These are phyloP conservation scores for Notechis scutatus DNA, from an alignment of 2,113 vertebrate genomes.

Conservation along the genomic window DNA sequence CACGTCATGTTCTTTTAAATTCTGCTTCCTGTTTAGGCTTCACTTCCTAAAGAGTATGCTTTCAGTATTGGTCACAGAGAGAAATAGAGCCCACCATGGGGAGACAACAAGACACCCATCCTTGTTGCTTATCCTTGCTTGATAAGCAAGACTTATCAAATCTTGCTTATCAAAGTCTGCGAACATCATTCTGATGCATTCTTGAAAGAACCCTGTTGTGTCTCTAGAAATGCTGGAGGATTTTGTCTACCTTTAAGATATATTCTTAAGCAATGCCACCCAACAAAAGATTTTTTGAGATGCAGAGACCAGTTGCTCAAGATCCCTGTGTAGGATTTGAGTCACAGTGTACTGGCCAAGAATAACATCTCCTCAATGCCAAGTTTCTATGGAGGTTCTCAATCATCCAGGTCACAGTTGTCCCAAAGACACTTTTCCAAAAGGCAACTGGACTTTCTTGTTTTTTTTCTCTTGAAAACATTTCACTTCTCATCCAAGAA, in stretches of 20 bases:
- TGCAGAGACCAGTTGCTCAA: neutral
- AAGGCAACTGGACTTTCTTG: neutral
- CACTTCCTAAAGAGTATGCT: neutral
- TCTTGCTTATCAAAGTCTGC: neutral
- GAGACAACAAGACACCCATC: neutral
- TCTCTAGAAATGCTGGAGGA: neutral
- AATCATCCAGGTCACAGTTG: neutral
- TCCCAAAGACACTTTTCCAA: neutral
- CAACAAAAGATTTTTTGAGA: neutral
- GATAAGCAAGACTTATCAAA: no score
- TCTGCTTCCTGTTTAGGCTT: slow-evolving; percentile 13
- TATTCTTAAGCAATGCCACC: neutral
- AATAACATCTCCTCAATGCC: neutral
- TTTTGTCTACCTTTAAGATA: neutral
- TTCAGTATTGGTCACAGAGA: neutral
- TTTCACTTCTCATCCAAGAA: no score
- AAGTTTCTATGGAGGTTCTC: neutral
- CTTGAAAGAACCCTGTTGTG: neutral
- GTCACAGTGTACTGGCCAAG: neutral
- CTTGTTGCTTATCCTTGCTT: no score
- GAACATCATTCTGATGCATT: neutral
- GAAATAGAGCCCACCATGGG: neutral
- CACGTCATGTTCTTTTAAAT: slow-evolving; percentile 7
- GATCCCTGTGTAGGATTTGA: neutral
- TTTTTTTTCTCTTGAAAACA: neutral